Conservation (phyloP, 2,797 vertebrate species). For the Characodon lateralis region DNA sequence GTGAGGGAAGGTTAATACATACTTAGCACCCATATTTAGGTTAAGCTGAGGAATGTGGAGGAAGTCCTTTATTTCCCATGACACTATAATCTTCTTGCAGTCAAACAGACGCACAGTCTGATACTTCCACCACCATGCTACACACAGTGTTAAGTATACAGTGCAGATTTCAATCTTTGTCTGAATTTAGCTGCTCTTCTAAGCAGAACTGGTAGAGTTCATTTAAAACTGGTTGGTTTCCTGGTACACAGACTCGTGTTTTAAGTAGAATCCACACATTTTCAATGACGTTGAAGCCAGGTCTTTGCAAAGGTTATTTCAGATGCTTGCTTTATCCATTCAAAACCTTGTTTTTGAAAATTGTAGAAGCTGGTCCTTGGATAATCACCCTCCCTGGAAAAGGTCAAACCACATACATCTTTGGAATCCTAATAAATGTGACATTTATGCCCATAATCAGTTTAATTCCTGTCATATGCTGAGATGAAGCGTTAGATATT, state of each 20-base stretch:
- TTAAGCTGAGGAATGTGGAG: background rate
- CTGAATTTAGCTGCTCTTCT: background rate
- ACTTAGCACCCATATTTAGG: background rate
- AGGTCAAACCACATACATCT: background rate
- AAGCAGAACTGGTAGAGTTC: background rate
- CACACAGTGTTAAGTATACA: background rate
- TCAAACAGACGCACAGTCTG: background rate
- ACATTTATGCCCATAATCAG: background rate
- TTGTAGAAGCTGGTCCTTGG: too few relatives aligned
- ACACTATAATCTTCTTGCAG: background rate
- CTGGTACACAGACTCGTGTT: too few relatives aligned
- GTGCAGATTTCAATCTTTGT: background rate
- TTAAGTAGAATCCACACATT: background rate
- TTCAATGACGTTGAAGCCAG: background rate
- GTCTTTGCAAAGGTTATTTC: background rate
- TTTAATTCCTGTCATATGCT: constrained; percentile 5
- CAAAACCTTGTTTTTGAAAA: background rate
- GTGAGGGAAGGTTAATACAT: background rate
- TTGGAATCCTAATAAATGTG: background rate
- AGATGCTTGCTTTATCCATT: background rate
- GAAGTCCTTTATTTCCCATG: background rate
- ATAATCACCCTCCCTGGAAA: background rate
- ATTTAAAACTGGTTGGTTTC: background rate
- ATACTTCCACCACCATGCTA: background rate
- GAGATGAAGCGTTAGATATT: background rate